Base-by-base conservation (phyloP, 1,140 invertebrate genomes). In the Chrysopa pallens region DNA sequence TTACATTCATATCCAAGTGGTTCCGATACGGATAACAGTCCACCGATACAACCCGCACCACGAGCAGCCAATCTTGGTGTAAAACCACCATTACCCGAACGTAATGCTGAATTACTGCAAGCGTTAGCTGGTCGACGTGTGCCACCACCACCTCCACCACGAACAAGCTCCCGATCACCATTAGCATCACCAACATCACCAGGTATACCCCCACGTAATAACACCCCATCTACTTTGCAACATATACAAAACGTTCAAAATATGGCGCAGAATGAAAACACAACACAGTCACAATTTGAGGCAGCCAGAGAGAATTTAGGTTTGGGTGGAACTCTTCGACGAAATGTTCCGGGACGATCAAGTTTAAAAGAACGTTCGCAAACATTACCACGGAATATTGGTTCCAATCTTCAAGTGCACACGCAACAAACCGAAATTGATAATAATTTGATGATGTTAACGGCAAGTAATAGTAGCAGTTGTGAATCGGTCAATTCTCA, bases 121-220 rank as follows among this genome's bases (percentile, higher is more conserved):
- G 71, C 70, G 48, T 47, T 70, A 40, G 64, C 76, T 8, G 70
- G 72, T 8, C 78, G 81, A 51, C 70, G 82, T 44, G 76, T 83
- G 15, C 83, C 84, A n/a, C 84, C 84, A 27, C 84, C 83, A n/a
- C 83, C 84, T 29, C 84, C 84, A 13, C 84, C 83, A 9, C 69
- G 84, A 39, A 86, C 83, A 38, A 83, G 80, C 42, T 86, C 83
- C 28, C 73, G 81, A 50, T 84, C 80, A 17, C 83, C 82, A 4
- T 62, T 85, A 46, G 79, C 80, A n/a, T 84, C 82, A 36, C 82
- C 83, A 5, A 80, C 80, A 23, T 72, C 70, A 46, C 74, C 74
- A 4, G 69, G 68, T 51, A 53, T 74, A 48, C 73, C 73, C 15
- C 70, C 68, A 7, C 59, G 66, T 38, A 63, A 64, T 42, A 57